Evolutionary conservation across 2,797 vertebrate genomes (phyloP).

Genomic region (Lemur catta): DNA sequence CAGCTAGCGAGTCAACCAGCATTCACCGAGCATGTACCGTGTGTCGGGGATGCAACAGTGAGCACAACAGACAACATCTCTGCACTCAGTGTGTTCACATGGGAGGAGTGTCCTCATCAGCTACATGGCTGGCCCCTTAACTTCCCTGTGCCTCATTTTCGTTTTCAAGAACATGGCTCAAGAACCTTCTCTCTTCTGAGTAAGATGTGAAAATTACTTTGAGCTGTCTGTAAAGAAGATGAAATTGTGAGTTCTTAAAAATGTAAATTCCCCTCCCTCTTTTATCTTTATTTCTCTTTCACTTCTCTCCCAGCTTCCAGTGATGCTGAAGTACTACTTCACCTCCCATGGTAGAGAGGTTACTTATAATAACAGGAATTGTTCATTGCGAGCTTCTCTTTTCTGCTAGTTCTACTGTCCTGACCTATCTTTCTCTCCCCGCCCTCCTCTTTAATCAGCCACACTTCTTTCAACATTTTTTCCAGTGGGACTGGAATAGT

Average conservation of each 20-base stretch:
- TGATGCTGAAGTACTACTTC: background rate
- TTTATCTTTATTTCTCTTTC: background rate
- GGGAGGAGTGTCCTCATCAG: background rate
- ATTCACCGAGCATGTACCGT: background rate
- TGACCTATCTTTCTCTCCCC: background rate
- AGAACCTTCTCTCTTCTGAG: background rate
- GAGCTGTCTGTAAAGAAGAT: background rate
- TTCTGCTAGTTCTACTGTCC: background rate
- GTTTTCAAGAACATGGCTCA: background rate
- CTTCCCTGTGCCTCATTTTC: background rate
- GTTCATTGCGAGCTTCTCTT: background rate
- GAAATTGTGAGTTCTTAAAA: background rate
- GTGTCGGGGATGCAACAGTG: background rate
- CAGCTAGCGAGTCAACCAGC: background rate
- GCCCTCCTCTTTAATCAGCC: background rate
- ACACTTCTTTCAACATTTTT: background rate
- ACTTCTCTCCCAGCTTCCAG: background rate
- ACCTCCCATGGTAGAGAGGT: background rate
- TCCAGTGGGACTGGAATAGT: background rate
- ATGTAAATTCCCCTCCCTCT: background rate
- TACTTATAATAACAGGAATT: background rate
- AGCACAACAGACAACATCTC: background rate
- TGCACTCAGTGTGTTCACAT: background rate
- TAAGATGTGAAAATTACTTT: background rate
- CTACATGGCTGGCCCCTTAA: background rate